Percentiles rank a stretch among this genome's conserved stretches.
These are phyloP conservation scores for Falco novaeseelandiae DNA, from an alignment of 2,797 vertebrate species.

Conservation along the genomic window DNA sequence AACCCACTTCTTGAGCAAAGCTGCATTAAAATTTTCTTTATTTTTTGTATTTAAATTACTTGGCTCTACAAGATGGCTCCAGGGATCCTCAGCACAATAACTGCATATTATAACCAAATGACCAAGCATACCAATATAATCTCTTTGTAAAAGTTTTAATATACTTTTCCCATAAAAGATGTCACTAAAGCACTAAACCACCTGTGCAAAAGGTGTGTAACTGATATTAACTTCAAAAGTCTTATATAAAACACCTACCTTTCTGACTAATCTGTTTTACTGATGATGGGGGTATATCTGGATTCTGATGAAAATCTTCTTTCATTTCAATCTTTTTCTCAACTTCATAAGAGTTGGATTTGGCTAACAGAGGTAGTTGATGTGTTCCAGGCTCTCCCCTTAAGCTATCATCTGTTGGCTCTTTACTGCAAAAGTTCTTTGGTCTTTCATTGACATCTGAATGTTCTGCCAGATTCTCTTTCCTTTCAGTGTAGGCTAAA, in stretches of 20 bases:
- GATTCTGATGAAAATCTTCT: slow-evolving; percentile 44
- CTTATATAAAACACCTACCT: slow-evolving; percentile 72
- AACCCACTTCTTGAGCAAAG: not conserved
- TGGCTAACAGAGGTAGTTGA: not conserved
- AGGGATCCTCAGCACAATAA: not conserved
- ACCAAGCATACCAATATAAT: not conserved
- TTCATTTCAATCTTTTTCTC: slow-evolving; percentile 49
- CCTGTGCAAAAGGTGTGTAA: not conserved
- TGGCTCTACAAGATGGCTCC: not conserved
- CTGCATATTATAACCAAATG: not conserved
- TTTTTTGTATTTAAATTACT: not conserved
- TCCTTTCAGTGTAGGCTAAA: not conserved
- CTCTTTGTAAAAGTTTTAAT: not conserved
- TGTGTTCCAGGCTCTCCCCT: not conserved
- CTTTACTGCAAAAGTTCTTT: not conserved
- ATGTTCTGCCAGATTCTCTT: slow-evolving; percentile 25
- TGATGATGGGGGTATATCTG: slow-evolving; percentile 15
- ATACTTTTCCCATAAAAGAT: not conserved
- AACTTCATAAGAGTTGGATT: slow-evolving; percentile 22
- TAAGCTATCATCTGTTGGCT: not conserved
- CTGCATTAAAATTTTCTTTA: not conserved
- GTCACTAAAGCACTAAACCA: not conserved
- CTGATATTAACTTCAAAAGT: not conserved
- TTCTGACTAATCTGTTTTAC: slow-evolving; percentile 63
- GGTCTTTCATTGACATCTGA: not conserved